Evolutionary conservation across 2,888 invertebrate species (phyloP).

Genomic region (Leucozona laternaria): DNA sequence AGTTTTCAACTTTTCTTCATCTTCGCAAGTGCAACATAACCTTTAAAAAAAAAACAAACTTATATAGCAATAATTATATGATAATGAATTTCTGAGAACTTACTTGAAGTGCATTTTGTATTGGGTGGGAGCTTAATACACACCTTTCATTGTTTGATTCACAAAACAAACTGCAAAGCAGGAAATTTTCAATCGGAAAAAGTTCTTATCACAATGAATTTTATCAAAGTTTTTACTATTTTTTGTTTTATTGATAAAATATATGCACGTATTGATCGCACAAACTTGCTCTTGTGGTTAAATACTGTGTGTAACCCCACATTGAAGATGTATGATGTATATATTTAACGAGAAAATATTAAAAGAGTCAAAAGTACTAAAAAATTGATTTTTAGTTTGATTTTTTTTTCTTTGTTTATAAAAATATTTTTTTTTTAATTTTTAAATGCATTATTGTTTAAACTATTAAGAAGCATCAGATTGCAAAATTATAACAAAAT

Average conservation of each 20-base stretch:
- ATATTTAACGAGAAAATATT: too few species aligned
- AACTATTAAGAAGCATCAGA: too few species aligned
- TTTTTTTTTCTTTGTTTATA: too few species aligned
- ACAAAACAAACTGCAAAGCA: slow-evolving; percentile 10
- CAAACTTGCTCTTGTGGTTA: too few species aligned
- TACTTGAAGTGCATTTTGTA: slow-evolving; percentile 47
- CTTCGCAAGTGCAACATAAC: slow-evolving; percentile 27
- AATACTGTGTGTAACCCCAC: too few species aligned
- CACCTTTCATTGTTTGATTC: slow-evolving; percentile 20
- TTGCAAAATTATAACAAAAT: too few species aligned
- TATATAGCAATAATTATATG: neutral
- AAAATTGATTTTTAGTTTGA: too few species aligned
- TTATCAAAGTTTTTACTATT: neutral
- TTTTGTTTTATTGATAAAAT: neutral
- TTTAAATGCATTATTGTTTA: too few species aligned
- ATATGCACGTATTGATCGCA: too few species aligned
- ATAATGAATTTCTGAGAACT: neutral
- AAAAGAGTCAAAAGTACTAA: too few species aligned
- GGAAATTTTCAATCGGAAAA: neutral
- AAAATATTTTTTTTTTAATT: too few species aligned
- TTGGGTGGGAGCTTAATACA: neutral
- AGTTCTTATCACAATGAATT: neutral
- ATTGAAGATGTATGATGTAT: too few species aligned
- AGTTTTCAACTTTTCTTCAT: neutral
- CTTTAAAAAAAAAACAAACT: slow-evolving; percentile 8